A percentile compares a stretch with the other conserved stretches of the same genome.
Evolutionary conservation across 2,888 invertebrate genomes (phyloP).

Genomic region (Cephalotes varians): DNA sequence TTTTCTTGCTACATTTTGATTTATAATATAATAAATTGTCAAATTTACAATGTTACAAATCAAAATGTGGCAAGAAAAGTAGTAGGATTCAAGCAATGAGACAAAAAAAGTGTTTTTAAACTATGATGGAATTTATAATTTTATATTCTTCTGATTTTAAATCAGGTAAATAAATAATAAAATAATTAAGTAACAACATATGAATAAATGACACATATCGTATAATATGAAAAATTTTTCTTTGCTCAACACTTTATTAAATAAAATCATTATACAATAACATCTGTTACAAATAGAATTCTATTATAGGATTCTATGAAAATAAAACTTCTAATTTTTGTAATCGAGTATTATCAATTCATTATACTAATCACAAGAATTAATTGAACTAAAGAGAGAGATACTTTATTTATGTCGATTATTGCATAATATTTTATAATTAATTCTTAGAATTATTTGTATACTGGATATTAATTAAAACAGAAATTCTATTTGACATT

Average conservation of each 20-base stretch:
- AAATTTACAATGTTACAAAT: background rate
- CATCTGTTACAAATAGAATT: too few relatives aligned
- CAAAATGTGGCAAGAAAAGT: background rate
- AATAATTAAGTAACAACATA: background rate
- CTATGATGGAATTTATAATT: too few relatives aligned
- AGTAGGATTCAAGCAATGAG: too few relatives aligned
- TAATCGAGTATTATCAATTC: background rate
- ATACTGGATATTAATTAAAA: slow-evolving; percentile 44
- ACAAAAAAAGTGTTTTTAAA: too few relatives aligned
- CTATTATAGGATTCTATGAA: background rate
- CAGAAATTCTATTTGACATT: slow-evolving; percentile 48
- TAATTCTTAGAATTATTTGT: slow-evolving; percentile 37
- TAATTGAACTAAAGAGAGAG: background rate
- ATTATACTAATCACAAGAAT: slow-evolving; percentile 18
- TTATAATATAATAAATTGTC: background rate
- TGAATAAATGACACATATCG: too few relatives aligned
- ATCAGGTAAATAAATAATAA: too few relatives aligned
- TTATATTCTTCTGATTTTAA: too few relatives aligned
- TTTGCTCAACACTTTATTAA: background rate
- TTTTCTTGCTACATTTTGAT: background rate
- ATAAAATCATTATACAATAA: background rate
- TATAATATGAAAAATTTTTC: background rate
- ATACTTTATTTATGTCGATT: slow-evolving; percentile 42
- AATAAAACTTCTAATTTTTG: background rate
- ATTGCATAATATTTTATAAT: slow-evolving; percentile 35